Conservation (phyloP, 2,888 invertebrate genomes). For the Petrophora chlorosata region DNA sequence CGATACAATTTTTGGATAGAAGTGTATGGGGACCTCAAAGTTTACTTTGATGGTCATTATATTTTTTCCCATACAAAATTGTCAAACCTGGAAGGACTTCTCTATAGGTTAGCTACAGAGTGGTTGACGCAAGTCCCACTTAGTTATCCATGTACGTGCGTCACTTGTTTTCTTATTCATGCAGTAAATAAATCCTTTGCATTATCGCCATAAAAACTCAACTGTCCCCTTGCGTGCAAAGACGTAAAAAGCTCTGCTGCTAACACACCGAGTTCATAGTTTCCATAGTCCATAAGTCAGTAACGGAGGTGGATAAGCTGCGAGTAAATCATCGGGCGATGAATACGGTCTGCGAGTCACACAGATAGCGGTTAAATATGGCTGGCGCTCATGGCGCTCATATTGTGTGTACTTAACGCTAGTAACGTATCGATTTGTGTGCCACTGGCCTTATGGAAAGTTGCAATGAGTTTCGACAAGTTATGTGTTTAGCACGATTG, state of each 20-base stretch:
- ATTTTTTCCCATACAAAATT: too few species aligned
- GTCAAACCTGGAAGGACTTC: too few species aligned
- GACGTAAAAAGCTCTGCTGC: conserved; percentile 31
- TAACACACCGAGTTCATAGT: conserved; percentile 31
- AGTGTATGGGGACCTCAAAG: too few species aligned
- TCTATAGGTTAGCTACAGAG: too few species aligned
- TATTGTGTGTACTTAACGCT: conserved; percentile 66
- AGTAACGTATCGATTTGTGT: conserved; percentile 44
- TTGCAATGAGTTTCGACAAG: conserved; percentile 7
- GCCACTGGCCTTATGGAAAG: conserved; percentile 22
- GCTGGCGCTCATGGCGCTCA: conserved; percentile 64
- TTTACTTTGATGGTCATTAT: too few species aligned
- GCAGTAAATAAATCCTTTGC: background rate
- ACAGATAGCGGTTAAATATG: conserved; percentile 80
- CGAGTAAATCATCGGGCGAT: conserved; percentile 76
- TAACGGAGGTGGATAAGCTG: conserved; percentile 66
- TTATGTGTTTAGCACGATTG: too few species aligned
- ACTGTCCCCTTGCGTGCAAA: conserved; percentile 5
- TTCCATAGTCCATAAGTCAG: conserved; percentile 64
- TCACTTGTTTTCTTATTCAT: background rate
- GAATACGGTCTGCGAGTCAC: conserved; percentile 68
- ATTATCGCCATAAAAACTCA: background rate
- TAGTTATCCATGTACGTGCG: background rate
- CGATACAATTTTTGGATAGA: too few species aligned
- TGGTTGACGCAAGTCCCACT: too few species aligned